These are phyloP conservation scores for Alethe diademata DNA, from an alignment of 2,113 vertebrate species.

Conservation along the genomic window DNA sequence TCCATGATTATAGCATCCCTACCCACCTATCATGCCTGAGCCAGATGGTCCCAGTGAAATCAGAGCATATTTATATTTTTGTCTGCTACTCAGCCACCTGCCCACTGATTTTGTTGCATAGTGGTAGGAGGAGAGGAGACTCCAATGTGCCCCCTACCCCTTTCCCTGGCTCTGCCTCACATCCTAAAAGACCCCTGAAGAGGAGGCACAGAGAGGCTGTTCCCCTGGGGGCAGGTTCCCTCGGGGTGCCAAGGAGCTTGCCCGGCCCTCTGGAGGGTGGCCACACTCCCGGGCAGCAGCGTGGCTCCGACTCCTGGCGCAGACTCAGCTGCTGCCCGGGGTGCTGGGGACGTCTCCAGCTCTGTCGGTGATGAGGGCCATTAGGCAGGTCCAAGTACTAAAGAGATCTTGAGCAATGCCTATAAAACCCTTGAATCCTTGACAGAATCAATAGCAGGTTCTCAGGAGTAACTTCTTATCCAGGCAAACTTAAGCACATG, in stretches of 20 bases:
- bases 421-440: constrained; percentile 57
- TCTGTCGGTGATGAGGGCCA: background rate
- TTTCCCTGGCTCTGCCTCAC: background rate
- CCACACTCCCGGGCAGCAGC: background rate
- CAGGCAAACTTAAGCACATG: constrained; percentile 31
- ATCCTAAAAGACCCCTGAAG: rapidly evolving
- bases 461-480: constrained; percentile 46
- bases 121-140: constrained; percentile 25
- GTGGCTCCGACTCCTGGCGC: background rate
- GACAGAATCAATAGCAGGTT: constrained; percentile 59
- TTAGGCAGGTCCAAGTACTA: constrained; percentile 32
- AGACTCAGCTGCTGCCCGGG: background rate
- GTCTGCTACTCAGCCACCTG: constrained; percentile 52
- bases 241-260: background rate
- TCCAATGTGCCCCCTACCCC: background rate
- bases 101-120: constrained; percentile 18
- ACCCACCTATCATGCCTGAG: constrained; percentile 45
- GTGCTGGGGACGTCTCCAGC: background rate
- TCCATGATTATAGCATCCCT: constrained; percentile 54
- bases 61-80: constrained; percentile 51
- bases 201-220: rapidly evolving
- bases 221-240: background rate
- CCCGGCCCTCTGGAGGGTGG: rapidly evolving
- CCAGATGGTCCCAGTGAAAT: constrained; percentile 58
- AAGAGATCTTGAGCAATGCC: constrained; percentile 44